A percentile compares a stretch with the other conserved stretches of the same genome.
Conservation (phyloP, 2,797 vertebrate genomes). For the Iguana delicatissima region DNA sequence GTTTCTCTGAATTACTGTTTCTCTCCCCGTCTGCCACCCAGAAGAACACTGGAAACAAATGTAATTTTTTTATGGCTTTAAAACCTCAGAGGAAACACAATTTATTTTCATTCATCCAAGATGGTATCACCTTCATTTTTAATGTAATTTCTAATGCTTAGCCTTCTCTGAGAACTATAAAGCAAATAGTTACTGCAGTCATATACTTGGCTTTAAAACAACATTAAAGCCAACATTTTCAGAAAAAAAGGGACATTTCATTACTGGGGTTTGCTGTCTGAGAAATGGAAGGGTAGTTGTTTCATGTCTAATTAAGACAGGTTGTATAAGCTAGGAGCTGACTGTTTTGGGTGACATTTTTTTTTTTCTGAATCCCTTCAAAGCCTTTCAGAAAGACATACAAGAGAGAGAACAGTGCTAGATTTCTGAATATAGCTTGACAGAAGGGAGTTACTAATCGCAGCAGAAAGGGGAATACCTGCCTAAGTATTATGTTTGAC, state of each 20-base stretch:
- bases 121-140: slow-evolving; percentile 13
- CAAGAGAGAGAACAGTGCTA: not conserved
- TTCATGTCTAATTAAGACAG: slow-evolving; percentile 24
- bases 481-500: no score
- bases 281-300: slow-evolving; percentile 16
- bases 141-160: slow-evolving; percentile 6
- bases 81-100: not conserved
- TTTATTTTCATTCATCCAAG: not conserved
- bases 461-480: not conserved
- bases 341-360: not conserved
- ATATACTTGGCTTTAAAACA: slow-evolving; percentile 20
- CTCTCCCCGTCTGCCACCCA: not conserved
- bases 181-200: slow-evolving; percentile 5
- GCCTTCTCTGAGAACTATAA: not conserved
- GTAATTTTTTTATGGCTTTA: not conserved
- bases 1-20: not conserved
- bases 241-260: not conserved
- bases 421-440: not conserved
- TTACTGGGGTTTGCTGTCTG: slow-evolving; percentile 7
- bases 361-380: slow-evolving; percentile 23
- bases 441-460: no score
- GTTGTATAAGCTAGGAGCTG: not conserved
- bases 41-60: not conserved
- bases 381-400: not conserved
- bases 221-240: slow-evolving; percentile 10